A percentile compares a stretch with the other conserved stretches of the same genome.
phyloP scores from a whole-genome alignment of 1,140 invertebrate genomes.

The Musca domestica region DNA sequence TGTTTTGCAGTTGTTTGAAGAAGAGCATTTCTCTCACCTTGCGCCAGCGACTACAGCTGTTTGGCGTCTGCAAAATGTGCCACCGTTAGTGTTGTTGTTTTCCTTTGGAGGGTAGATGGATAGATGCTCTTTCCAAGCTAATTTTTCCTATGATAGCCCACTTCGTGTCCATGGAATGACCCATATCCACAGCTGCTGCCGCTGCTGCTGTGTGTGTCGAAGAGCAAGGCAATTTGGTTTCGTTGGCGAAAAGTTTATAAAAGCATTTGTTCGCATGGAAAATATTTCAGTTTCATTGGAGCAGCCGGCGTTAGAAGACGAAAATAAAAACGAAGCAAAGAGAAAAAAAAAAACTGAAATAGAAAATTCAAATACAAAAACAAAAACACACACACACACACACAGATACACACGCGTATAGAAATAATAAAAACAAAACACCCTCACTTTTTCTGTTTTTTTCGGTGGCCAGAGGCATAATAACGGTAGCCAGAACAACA shows the following conservation, averaged over 20 bases:
- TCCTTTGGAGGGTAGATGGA: too few relatives aligned
- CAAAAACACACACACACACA: not conserved
- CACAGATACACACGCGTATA: not conserved
- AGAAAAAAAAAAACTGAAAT: constrained; percentile 16
- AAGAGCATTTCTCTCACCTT: too few relatives aligned
- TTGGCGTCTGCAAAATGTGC: too few relatives aligned
- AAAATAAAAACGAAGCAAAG: constrained; percentile 12
- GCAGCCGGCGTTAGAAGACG: constrained; percentile 26
- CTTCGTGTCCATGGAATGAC: too few relatives aligned
- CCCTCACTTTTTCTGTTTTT: constrained; percentile 9
- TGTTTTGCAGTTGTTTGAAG: too few relatives aligned
- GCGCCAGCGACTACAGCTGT: too few relatives aligned
- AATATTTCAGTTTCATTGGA: constrained; percentile 26
- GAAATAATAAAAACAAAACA: constrained; percentile 4
- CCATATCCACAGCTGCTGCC: too few relatives aligned
- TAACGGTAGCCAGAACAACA: not conserved
- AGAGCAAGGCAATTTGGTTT: too few relatives aligned
- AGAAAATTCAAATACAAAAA: not conserved
- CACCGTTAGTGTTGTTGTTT: too few relatives aligned
- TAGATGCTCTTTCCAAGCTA: too few relatives aligned
- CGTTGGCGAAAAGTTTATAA: constrained; percentile 18
- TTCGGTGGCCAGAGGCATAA: not conserved
- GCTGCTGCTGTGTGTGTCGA: too few relatives aligned
- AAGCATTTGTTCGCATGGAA: constrained; percentile 5
- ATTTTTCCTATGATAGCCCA: too few relatives aligned